Percentiles rank a stretch among this genome's conserved stretches.
phyloP scores from a whole-genome alignment of 2,113 vertebrate genomes.

The Channa argus region DNA sequence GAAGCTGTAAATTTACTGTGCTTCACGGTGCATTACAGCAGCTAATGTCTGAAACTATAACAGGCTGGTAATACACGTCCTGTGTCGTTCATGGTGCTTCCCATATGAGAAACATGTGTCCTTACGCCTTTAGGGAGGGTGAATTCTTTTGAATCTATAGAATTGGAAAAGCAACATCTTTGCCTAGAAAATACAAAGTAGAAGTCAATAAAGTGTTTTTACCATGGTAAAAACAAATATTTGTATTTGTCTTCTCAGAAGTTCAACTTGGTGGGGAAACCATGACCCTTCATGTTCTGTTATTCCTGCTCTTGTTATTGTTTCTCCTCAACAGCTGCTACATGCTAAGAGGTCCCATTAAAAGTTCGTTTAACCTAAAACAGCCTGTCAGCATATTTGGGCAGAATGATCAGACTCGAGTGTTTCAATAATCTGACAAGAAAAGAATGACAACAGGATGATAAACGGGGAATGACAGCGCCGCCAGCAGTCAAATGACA shows the following conservation, averaged over 20 bases:
- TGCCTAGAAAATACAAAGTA: not conserved
- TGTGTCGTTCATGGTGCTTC: conserved; percentile 2
- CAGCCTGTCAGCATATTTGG: conserved; percentile 12
- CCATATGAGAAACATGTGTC: conserved; percentile 31
- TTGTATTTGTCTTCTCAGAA: too few species aligned
- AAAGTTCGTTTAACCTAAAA: conserved; percentile 14
- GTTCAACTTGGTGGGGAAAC: not conserved
- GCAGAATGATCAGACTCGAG: conserved; percentile 1
- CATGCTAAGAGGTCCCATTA: conserved; percentile 6
- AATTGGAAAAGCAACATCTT: not conserved
- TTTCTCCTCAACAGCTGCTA: conserved; percentile 6
- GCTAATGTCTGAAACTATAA: conserved; percentile 32
- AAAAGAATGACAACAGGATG: conserved; percentile 1
- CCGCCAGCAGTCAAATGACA: conserved; percentile 31
- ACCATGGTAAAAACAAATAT: too few species aligned
- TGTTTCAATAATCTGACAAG: not conserved
- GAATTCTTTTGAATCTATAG: conserved; percentile 6
- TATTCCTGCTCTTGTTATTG: not conserved
- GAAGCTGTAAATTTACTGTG: conserved; percentile 22
- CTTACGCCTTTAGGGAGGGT: not conserved
- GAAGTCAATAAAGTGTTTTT: too few species aligned
- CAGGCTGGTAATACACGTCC: conserved; percentile 4
- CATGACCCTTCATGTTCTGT: not conserved
- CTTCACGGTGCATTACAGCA: conserved; percentile 10
- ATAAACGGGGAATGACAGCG: conserved; percentile 12